Base-by-base conservation (phyloP, 2,113 vertebrate species). In the Dunckerocampus dactyliophorus region DNA sequence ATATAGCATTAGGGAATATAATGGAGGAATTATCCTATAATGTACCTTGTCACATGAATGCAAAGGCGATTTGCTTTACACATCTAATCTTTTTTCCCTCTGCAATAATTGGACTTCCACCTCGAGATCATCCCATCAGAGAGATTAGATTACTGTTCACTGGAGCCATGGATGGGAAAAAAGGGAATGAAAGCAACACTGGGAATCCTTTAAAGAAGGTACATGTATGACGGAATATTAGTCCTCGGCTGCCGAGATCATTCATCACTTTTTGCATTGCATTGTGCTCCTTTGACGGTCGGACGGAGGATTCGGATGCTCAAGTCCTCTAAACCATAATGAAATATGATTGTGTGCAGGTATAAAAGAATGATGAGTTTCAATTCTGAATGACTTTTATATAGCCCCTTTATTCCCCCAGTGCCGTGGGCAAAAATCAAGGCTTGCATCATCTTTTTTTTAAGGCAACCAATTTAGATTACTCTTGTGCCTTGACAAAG, bases 31-130 rank as follows among this genome's bases (percentile, higher is more conserved):
- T 74, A 76, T 75, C 47, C 47, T 8, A 53, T 75, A 74, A 67
- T 69, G 57, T 73, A 49, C 53, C 71, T 65, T 62, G 67, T 82
- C 64, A 70, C 53, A 55, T 47, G 53, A 68, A 64, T 55, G 54
- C 59, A 59, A 74, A 67, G 54, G 42, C 43, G 73, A 69, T 88
- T 79, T 83, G 60, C 56, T 58, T 71, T 65, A 66, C 62, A 73
- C 34, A 20, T 75, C 11, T 75, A 83, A 82, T 83, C 71, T 55
- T 61, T 65, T 79, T 48, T 55, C 61, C 31, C 65, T 62, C 39
- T 54, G 56, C 68, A 76, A 77, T 86, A 82, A 80, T 79, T 79
- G 66, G 71, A 75, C 69, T 72, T 77, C 68, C 47, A 75, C 56
- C 39, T 67, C 51, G 47, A 71, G 63, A 80, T 85, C 69, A 64